Conservation (phyloP, 30 jellyfish, hydroid and myxozoan genomes). For the Hydractinia symbiolongicarpus region DNA sequence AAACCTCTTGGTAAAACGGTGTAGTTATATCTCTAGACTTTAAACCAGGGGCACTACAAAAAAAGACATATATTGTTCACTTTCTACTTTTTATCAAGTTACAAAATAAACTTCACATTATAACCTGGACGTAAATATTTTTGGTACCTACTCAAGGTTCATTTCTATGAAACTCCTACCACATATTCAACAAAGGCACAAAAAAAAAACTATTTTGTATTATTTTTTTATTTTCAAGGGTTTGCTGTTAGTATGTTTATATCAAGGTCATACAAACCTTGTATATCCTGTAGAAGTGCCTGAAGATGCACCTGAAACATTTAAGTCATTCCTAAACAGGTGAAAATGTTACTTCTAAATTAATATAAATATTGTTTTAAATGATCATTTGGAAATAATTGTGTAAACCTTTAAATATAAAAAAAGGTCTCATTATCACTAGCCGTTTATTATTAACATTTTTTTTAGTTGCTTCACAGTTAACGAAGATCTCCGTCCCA, state of each 20-base stretch:
- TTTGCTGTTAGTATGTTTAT: constrained; percentile 48
- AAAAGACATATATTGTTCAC: background rate
- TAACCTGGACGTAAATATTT: background rate
- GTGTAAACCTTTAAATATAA: too few relatives aligned
- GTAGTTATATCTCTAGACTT: too few relatives aligned
- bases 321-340: constrained; percentile 63
- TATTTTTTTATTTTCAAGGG: constrained; percentile 44
- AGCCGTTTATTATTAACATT: background rate
- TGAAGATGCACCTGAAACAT: constrained; percentile 51
- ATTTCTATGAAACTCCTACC: background rate
- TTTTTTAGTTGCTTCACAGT: constrained; percentile 62
- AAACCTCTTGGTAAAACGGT: too few relatives aligned
- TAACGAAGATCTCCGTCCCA: constrained; percentile 72
- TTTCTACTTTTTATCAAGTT: background rate
- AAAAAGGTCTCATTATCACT: background rate
- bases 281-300: constrained; percentile 81
- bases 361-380: too few relatives aligned
- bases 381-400: too few relatives aligned
- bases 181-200: too few relatives aligned
- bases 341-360: background rate
- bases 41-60: too few relatives aligned
- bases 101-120: too few relatives aligned
- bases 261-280: constrained; percentile 50
- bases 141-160: too few relatives aligned
- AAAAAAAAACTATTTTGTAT: too few relatives aligned